phyloP scores from a whole-genome alignment of 2,797 vertebrate genomes.

The Rhabdophis nuchalis region DNA sequence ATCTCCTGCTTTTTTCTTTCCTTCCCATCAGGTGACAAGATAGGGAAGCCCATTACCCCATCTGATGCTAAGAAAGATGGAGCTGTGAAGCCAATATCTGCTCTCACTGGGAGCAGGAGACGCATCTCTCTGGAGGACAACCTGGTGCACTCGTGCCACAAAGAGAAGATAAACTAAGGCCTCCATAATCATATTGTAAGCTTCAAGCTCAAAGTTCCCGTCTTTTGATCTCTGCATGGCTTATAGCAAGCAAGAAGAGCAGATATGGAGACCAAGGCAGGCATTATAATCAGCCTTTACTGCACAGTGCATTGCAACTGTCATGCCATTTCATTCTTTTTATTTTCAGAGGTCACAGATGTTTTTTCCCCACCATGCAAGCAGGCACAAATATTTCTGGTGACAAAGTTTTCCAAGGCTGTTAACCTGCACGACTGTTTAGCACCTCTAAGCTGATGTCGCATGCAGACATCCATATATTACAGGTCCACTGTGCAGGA shows the following conservation, averaged over 20 bases:
- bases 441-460: background rate
- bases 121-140: background rate
- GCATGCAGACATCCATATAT: background rate
- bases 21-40: background rate
- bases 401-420: background rate
- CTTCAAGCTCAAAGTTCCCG: background rate
- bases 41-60: background rate
- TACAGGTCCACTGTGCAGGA: background rate
- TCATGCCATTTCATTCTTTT: background rate
- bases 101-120: background rate
- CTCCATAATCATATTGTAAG: constrained; percentile 4
- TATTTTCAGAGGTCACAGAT: background rate
- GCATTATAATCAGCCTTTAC: background rate
- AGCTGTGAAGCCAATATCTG: background rate
- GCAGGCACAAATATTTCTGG: background rate
- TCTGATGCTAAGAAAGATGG: constrained; percentile 8
- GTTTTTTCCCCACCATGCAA: background rate
- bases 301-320: background rate
- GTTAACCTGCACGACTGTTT: background rate
- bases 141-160: background rate
- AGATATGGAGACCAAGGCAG: background rate
- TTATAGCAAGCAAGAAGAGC: background rate
- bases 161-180: background rate
- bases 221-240: background rate
- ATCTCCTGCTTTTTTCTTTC: background rate